A percentile compares a stretch with the other conserved stretches of the same genome.
phyloP scores from a whole-genome alignment of 2,888 invertebrate genomes.

The Xylota sylvarum region DNA sequence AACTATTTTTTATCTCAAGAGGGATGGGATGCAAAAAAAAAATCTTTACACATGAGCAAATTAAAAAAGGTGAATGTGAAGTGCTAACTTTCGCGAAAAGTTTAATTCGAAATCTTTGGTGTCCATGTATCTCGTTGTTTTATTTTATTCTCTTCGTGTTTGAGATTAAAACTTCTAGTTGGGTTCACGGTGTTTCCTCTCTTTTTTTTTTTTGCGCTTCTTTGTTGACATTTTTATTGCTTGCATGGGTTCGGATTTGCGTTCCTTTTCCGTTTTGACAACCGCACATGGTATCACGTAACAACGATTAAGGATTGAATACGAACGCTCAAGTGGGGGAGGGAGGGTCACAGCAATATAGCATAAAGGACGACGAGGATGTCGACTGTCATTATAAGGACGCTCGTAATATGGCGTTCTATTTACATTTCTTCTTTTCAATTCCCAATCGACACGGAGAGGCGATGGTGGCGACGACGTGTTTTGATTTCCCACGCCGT shows the following conservation, averaged over 20 bases:
- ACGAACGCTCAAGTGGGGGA: constrained; percentile 7
- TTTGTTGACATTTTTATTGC: constrained; percentile 47
- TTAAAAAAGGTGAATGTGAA: neutral
- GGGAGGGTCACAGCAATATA: constrained; percentile 9
- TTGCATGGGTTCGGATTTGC: constrained; percentile 50
- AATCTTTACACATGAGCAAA: neutral
- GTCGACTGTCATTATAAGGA: constrained; percentile 57
- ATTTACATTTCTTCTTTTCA: constrained; percentile 58
- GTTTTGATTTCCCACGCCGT: constrained; percentile 60
- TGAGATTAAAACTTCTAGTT: constrained; percentile 46
- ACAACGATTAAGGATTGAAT: constrained; percentile 68
- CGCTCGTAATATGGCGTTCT: constrained; percentile 46
- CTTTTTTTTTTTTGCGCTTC: neutral
- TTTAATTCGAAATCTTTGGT: constrained; percentile 46
- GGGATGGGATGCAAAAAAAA: neutral
- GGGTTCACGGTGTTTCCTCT: neutral
- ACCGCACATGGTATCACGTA: constrained; percentile 73
- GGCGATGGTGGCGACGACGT: constrained; percentile 46
- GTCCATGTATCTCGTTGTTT: constrained; percentile 20
- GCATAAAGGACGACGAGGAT: constrained; percentile 36
- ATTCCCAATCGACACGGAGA: constrained; percentile 51
- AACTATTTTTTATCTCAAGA: constrained; percentile 17
- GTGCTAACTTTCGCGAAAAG: constrained; percentile 42
- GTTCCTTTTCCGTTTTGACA: constrained; percentile 55
- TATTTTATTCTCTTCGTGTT: constrained; percentile 11